Conservation (phyloP, 1,140 invertebrate species). For the Venustaconcha ellipsiformis region DNA sequence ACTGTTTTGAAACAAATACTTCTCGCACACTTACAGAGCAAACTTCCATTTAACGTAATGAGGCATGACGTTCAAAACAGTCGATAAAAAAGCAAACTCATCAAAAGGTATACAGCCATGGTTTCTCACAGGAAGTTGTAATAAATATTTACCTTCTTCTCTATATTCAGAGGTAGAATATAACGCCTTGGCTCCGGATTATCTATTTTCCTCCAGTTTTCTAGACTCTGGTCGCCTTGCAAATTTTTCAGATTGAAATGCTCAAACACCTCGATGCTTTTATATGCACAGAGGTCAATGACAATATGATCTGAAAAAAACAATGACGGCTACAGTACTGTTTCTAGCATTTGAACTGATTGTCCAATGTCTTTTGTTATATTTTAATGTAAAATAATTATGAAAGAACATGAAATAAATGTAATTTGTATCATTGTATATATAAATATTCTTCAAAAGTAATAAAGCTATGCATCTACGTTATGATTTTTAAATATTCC, state of each 20-base stretch:
- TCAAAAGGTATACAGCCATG: too few species aligned
- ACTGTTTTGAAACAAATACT: too few species aligned
- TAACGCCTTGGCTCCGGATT: constrained; percentile 1
- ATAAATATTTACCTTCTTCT: constrained; percentile 7
- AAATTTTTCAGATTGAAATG: constrained; percentile 51
- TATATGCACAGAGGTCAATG: constrained; percentile 86
- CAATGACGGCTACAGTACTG: neutral
- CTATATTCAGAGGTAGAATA: constrained; percentile 16
- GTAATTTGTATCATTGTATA: neutral
- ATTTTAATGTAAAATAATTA: neutral
- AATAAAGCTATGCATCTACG: too few species aligned
- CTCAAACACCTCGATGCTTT: constrained; percentile 76
- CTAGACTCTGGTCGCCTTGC: neutral
- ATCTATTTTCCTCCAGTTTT: neutral
- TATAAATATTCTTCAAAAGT: too few species aligned
- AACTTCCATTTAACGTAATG: too few species aligned
- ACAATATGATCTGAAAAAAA: constrained; percentile 72
- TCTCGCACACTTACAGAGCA: too few species aligned
- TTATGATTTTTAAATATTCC: too few species aligned
- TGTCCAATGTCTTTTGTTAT: neutral
- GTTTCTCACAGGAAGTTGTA: too few species aligned
- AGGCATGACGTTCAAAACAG: too few species aligned
- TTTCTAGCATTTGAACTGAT: neutral
- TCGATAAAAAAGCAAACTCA: too few species aligned
- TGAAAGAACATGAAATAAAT: constrained; percentile 1